Conservation (phyloP, 2,888 invertebrate genomes). For the Athrips mouffetella region DNA sequence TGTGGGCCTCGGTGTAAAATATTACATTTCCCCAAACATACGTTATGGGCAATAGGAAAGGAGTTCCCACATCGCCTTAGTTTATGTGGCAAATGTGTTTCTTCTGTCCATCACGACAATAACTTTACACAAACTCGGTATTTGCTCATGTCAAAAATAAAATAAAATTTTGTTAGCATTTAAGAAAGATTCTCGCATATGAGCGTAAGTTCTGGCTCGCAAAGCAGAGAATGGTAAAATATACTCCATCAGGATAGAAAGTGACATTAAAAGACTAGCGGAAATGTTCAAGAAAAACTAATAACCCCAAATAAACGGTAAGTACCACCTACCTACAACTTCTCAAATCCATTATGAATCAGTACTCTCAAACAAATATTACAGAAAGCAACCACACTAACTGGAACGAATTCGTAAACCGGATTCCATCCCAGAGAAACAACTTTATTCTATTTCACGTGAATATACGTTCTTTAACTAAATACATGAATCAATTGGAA, state of each 20-base stretch:
- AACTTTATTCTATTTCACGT: not conserved
- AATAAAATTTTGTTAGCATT: too few species aligned
- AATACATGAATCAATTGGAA: constrained; percentile 23
- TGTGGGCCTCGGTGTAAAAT: too few species aligned
- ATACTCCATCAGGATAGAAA: not conserved
- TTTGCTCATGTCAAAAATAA: too few species aligned
- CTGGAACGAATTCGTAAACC: not conserved
- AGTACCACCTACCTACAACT: not conserved
- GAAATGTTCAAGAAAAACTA: not conserved
- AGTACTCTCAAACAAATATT: not conserved
- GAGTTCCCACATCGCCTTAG: too few species aligned
- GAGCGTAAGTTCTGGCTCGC: constrained; percentile 9
- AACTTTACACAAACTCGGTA: too few species aligned
- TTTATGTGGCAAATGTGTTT: too few species aligned
- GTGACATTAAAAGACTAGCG: not conserved
- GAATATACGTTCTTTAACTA: constrained; percentile 15
- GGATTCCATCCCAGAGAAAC: not conserved
- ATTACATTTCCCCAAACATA: too few species aligned
- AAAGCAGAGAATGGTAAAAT: constrained; percentile 7
- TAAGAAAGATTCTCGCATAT: too few species aligned
- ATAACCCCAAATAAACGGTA: not conserved
- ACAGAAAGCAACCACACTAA: not conserved
- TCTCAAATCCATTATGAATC: not conserved
- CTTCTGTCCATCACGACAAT: too few species aligned
- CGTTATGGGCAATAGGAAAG: too few species aligned